These are phyloP conservation scores for Bacillus rossius DNA, from an alignment of 1,140 invertebrate species.

Conservation along the genomic window DNA sequence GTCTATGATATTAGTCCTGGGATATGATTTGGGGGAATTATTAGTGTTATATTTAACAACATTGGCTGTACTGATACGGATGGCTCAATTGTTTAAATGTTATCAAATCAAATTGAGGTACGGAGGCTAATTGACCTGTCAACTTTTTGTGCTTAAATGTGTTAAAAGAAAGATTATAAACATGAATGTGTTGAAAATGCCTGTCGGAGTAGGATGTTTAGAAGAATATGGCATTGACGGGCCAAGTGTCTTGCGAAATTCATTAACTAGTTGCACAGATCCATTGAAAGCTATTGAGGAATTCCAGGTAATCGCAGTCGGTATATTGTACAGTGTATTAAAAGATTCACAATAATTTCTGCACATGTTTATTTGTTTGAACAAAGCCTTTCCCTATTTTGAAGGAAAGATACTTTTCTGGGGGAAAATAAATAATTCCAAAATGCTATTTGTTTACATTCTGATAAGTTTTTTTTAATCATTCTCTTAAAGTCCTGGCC, in stretches of 20 bases:
- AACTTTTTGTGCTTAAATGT: too few relatives aligned
- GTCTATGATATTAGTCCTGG: too few relatives aligned
- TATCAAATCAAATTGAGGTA: too few relatives aligned
- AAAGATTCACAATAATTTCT: background rate
- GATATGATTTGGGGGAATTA: too few relatives aligned
- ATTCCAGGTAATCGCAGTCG: slow-evolving; percentile 67
- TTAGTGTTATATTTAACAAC: too few relatives aligned
- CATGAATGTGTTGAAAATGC: slow-evolving; percentile 7
- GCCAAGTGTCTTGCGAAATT: slow-evolving; percentile 80
- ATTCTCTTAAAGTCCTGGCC: background rate
- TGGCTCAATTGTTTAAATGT: too few relatives aligned
- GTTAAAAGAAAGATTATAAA: too few relatives aligned
- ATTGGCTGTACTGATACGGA: too few relatives aligned
- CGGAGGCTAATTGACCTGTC: too few relatives aligned
- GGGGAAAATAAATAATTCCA: background rate
- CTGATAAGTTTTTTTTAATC: background rate
- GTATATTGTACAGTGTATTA: background rate
- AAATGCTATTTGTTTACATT: background rate
- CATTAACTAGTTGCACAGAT: slow-evolving; percentile 92
- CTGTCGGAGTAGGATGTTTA: slow-evolving; percentile 47
- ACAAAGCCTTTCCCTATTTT: background rate
- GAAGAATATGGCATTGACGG: slow-evolving; percentile 92
- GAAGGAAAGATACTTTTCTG: background rate
- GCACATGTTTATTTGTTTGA: too few relatives aligned
- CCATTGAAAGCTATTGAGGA: slow-evolving; percentile 95